Evolutionary conservation across 1,140 invertebrate species (phyloP).

Genomic region (Arctopsyche grandis): DNA sequence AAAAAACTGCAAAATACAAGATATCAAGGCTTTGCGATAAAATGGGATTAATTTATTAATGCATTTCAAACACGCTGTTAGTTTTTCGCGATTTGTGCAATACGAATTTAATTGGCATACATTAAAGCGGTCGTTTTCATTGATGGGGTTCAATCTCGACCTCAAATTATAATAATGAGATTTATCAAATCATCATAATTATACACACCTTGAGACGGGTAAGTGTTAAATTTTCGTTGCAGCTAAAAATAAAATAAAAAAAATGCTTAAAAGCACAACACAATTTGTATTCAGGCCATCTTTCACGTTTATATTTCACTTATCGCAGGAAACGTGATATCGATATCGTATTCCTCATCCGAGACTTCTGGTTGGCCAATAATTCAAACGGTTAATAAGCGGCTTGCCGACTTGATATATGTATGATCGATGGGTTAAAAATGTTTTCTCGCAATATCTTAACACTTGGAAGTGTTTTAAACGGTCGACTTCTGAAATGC

Average conservation of each 20-base stretch:
- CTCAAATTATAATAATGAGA: too few species aligned
- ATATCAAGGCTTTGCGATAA: too few species aligned
- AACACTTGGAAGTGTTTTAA: conserved; percentile 24
- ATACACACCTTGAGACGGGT: too few species aligned
- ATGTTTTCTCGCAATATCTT: conserved; percentile 15
- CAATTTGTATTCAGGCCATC: neutral
- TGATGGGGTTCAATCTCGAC: too few species aligned
- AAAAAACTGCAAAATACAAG: too few species aligned
- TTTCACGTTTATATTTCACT: conserved; percentile 38
- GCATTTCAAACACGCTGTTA: too few species aligned
- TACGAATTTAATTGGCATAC: too few species aligned
- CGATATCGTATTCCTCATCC: conserved; percentile 4
- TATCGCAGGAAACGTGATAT: conserved; percentile 28
- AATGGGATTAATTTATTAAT: too few species aligned
- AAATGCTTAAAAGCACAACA: neutral
- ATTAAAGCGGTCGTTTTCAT: too few species aligned
- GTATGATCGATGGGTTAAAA: conserved; percentile 51
- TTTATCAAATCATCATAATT: too few species aligned
- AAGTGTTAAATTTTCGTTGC: neutral
- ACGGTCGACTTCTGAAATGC: neutral
- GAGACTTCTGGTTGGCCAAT: conserved; percentile 39
- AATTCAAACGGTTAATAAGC: conserved; percentile 46
- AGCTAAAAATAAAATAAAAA: neutral
- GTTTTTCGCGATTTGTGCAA: too few species aligned
- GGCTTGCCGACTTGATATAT: conserved; percentile 26